Conservation (phyloP, 2,113 vertebrate genomes). For the Pterocles gutturalis region DNA sequence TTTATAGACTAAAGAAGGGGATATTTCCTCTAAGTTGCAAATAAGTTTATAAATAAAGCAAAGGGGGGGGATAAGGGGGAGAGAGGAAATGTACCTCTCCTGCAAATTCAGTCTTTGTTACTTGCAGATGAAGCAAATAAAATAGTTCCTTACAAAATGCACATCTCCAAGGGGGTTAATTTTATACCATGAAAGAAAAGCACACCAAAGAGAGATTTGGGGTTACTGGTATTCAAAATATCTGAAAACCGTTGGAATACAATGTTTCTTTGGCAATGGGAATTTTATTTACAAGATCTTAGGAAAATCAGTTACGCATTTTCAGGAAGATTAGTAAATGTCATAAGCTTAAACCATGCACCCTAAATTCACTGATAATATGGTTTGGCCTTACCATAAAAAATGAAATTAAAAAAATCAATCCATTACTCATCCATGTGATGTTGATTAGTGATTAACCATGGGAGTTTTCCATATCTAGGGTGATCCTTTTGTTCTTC, state of each 20-base stretch:
- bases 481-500: neutral
- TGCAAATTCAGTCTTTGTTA: neutral
- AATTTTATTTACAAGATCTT: neutral
- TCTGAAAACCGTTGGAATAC: neutral
- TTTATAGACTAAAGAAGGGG: neutral
- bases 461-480: neutral
- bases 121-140: neutral
- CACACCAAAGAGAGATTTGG: neutral
- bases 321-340: neutral
- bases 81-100: too few relatives aligned
- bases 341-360: neutral
- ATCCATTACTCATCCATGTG: neutral
- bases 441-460: neutral
- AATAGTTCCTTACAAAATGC: neutral
- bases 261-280: neutral
- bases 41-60: neutral
- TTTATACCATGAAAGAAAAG: neutral
- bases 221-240: neutral
- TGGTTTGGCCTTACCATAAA: neutral
- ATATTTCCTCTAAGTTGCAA: neutral
- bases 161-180: neutral
- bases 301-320: neutral
- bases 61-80: neutral
- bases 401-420: neutral
- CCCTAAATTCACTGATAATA: rapidly evolving